A percentile compares a stretch with the other conserved stretches of the same genome.
These are phyloP conservation scores for Myotis vivesi DNA, from an alignment of 2,797 vertebrate species.

Conservation along the genomic window DNA sequence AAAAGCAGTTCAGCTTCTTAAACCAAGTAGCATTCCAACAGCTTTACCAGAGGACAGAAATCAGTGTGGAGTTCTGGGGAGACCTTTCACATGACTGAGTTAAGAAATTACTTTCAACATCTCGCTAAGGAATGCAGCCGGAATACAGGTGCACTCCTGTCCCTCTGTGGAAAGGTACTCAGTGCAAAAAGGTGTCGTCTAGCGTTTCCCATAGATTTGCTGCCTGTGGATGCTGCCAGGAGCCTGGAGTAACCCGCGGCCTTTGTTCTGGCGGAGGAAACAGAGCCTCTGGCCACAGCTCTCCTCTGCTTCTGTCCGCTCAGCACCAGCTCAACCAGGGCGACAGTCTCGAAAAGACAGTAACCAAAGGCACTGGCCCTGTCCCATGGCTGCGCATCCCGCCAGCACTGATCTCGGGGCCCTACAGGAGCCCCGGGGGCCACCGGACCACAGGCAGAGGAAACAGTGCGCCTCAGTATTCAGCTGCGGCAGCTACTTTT, in stretches of 20 bases:
- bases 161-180: not conserved
- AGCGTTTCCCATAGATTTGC: not conserved
- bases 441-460: not conserved
- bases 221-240: not conserved
- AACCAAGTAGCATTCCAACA: not conserved
- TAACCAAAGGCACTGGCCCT: slow-evolving; percentile 6
- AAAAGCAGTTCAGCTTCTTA: slow-evolving; percentile 44
- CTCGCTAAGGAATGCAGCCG: not conserved
- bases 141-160: not conserved
- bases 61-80: not conserved
- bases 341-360: slow-evolving; percentile 51
- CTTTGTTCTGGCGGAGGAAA: slow-evolving; percentile 46
- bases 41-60: not conserved
- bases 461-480: not conserved
- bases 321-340: not conserved
- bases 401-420: not conserved
- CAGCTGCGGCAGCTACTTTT: not conserved
- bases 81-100: slow-evolving; percentile 21
- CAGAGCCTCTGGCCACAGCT: slow-evolving; percentile 17
- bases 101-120: slow-evolving; percentile 28
- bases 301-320: slow-evolving; percentile 26
- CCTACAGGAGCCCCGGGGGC: not conserved
- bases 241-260: not conserved
- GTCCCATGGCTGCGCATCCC: not conserved
- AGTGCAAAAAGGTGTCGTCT: not conserved